Conservation (phyloP, 2,113 vertebrate species). For the Laticauda colubrina region DNA sequence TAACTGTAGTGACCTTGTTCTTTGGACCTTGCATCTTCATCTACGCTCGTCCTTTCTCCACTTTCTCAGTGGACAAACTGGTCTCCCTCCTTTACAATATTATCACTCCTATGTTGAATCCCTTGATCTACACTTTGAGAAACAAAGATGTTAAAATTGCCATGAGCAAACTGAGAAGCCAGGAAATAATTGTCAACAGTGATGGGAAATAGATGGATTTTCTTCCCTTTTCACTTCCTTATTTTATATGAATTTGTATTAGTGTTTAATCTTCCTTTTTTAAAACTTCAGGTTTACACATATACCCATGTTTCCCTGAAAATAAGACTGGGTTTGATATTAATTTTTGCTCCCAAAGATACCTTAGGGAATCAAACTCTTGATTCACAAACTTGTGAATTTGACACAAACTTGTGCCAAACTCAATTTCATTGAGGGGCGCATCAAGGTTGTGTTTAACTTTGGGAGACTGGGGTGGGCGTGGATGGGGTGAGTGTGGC, state of each 20-base stretch:
- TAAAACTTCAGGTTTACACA: too few relatives aligned
- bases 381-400: too few relatives aligned
- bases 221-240: not conserved
- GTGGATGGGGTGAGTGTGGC: too few relatives aligned
- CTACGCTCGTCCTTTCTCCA: constrained; percentile 56
- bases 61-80: constrained; percentile 53
- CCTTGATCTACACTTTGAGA: constrained; percentile 52
- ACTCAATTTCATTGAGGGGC: too few relatives aligned
- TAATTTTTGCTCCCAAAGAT: too few relatives aligned
- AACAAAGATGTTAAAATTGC: constrained; percentile 49
- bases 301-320: too few relatives aligned
- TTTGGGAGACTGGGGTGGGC: too few relatives aligned
- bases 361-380: too few relatives aligned
- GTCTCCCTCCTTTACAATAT: constrained; percentile 58
- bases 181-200: not conserved
- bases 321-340: too few relatives aligned
- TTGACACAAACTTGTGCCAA: too few relatives aligned
- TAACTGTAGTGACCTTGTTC: constrained; percentile 58
- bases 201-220: not conserved
- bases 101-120: constrained; percentile 52
- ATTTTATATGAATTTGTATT: not conserved
- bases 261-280: too few relatives aligned
- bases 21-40: constrained; percentile 63
- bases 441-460: too few relatives aligned
- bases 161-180: constrained; percentile 26